Conservation (phyloP, 2,888 invertebrate species). For the Pristionchus japonicus region DNA sequence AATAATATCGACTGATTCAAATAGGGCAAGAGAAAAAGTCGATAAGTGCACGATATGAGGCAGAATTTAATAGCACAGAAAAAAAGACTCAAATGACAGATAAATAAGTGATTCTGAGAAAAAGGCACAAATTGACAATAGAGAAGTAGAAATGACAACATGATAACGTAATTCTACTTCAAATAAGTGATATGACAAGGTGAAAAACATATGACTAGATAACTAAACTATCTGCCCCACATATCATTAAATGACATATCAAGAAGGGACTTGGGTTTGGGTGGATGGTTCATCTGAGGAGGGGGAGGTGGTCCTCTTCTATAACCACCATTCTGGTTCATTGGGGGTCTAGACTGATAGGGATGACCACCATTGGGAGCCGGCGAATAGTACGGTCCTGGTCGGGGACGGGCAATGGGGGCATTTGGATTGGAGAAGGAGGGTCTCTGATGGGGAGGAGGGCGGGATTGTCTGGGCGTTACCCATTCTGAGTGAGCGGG, state of each 20-base stretch:
- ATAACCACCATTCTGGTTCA: not conserved
- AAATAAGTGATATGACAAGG: not conserved
- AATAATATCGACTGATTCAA: not conserved
- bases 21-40: not conserved
- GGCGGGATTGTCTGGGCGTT: not conserved
- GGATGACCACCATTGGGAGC: not conserved
- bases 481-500: not conserved
- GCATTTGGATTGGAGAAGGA: no score
- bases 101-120: not conserved
- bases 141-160: not conserved
- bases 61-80: not conserved
- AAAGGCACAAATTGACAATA: not conserved
- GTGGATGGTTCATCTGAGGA: not conserved
- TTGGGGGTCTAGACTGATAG: not conserved
- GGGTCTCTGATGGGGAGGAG: not conserved
- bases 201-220: not conserved
- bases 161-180: not conserved
- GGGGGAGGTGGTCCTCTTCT: not conserved
- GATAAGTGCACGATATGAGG: not conserved
- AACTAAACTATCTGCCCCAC: not conserved
- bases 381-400: not conserved
- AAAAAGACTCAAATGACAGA: not conserved
- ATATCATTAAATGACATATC: not conserved
- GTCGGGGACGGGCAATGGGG: not conserved
- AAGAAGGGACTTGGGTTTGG: slow-evolving; percentile 22